phyloP scores from a whole-genome alignment of 2,113 vertebrate genomes.

The Neodontobutis hainanensis region DNA sequence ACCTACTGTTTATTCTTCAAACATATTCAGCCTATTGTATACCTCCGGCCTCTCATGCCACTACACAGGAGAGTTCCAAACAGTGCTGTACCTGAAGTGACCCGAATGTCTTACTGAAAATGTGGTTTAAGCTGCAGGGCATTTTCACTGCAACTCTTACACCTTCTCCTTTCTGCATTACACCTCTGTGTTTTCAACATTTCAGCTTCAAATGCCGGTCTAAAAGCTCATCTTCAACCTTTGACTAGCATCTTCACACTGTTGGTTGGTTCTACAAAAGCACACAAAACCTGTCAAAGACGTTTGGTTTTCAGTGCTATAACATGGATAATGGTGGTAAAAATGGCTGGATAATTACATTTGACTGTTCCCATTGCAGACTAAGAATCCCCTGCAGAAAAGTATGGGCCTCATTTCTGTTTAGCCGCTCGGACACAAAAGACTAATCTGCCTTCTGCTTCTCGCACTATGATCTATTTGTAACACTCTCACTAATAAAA shows the following conservation, averaged over 20 bases:
- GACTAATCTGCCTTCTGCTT: constrained; percentile 2
- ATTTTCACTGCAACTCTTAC: not conserved
- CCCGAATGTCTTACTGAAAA: not conserved
- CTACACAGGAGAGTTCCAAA: too few species aligned
- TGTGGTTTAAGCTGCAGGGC: not conserved
- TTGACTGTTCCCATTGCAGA: not conserved
- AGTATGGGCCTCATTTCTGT: not conserved
- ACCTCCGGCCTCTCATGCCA: too few species aligned
- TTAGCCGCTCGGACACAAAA: not conserved
- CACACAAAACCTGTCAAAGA: not conserved
- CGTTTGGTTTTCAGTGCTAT: not conserved
- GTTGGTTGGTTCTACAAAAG: not conserved
- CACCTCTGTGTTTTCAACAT: not conserved
- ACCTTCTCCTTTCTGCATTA: not conserved
- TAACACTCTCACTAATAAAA: not conserved
- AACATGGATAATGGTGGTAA: not conserved
- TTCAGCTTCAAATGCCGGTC: not conserved
- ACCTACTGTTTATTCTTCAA: too few species aligned
- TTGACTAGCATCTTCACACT: not conserved
- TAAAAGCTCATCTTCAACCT: not conserved
- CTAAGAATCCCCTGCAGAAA: not conserved
- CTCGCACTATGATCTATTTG: constrained; percentile 6
- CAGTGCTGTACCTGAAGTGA: not conserved
- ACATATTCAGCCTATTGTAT: not conserved
- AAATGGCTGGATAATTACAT: not conserved